phyloP scores from a whole-genome alignment of 1,140 invertebrate genomes.

The Calephelis virginiensis region DNA sequence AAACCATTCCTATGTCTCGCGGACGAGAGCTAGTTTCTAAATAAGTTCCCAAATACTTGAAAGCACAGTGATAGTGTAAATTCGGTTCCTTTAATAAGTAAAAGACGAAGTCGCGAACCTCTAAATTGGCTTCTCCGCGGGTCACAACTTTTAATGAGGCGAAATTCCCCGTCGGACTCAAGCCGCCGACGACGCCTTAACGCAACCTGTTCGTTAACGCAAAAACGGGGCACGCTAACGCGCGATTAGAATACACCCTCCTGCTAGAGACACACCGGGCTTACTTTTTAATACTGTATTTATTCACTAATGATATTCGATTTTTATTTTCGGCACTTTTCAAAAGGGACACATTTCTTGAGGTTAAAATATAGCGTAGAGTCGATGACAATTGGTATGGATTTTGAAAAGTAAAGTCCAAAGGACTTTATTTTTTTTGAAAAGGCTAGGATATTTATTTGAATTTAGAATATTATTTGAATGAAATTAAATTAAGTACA shows the following conservation, averaged over 20 bases:
- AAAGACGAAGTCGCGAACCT: slow-evolving; percentile 50
- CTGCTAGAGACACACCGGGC: slow-evolving; percentile 44
- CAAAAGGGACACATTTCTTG: too few species aligned
- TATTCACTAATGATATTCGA: too few species aligned
- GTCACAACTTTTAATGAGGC: slow-evolving; percentile 77
- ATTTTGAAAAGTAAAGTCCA: too few species aligned
- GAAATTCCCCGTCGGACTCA: slow-evolving; percentile 66
- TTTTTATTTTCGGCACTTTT: too few species aligned
- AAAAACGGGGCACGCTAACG: slow-evolving; percentile 73
- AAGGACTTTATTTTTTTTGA: too few species aligned
- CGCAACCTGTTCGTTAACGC: slow-evolving; percentile 75
- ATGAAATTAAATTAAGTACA: too few species aligned
- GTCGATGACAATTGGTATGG: too few species aligned
- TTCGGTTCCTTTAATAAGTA: slow-evolving; percentile 60
- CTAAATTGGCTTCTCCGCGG: slow-evolving; percentile 68
- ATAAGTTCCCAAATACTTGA: background rate
- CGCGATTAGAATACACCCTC: slow-evolving; percentile 74
- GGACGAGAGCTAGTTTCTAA: background rate
- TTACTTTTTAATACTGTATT: background rate
- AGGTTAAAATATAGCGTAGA: too few species aligned
- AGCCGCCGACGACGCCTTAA: slow-evolving; percentile 65
- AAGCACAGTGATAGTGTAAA: slow-evolving; percentile 34
- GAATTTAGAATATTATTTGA: too few species aligned
- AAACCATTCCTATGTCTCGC: too few species aligned
- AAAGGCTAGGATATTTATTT: too few species aligned